Conservation (phyloP, 2,113 vertebrate genomes). For the Indri indri region DNA sequence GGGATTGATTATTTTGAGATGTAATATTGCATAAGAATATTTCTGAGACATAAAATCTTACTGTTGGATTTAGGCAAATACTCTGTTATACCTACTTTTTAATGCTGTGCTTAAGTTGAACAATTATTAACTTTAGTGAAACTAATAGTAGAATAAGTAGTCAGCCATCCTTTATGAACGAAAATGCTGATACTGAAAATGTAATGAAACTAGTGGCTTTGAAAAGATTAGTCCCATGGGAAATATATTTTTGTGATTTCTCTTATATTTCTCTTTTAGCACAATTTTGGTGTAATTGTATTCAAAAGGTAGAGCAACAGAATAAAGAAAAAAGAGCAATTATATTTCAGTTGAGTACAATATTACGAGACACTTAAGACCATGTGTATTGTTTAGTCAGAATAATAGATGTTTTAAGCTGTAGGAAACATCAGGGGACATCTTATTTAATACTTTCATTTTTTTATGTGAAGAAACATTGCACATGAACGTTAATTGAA, state of each 20-base stretch:
- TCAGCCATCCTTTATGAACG: neutral
- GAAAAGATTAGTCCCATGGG: neutral
- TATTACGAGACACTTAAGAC: neutral
- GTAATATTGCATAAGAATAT: neutral
- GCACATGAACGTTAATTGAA: neutral
- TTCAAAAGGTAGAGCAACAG: neutral
- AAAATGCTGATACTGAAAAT: conserved; percentile 8
- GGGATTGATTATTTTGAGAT: conserved; percentile 11
- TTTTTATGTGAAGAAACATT: neutral
- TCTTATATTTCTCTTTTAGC: neutral
- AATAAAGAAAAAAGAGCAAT: conserved; percentile 8
- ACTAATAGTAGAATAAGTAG: neutral
- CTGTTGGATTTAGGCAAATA: neutral
- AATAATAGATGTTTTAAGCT: neutral
- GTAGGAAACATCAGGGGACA: neutral
- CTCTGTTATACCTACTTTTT: neutral
- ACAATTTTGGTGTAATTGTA: neutral
- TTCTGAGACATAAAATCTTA: neutral
- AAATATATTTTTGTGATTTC: neutral
- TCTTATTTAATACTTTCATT: neutral
- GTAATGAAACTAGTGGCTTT: conserved; percentile 5
- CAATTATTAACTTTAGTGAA: neutral
- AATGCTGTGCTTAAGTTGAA: neutral
- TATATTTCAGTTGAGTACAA: neutral
- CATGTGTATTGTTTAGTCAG: neutral